Evolutionary conservation across 2,113 vertebrate species (phyloP).

Genomic region (Mirza zaza): DNA sequence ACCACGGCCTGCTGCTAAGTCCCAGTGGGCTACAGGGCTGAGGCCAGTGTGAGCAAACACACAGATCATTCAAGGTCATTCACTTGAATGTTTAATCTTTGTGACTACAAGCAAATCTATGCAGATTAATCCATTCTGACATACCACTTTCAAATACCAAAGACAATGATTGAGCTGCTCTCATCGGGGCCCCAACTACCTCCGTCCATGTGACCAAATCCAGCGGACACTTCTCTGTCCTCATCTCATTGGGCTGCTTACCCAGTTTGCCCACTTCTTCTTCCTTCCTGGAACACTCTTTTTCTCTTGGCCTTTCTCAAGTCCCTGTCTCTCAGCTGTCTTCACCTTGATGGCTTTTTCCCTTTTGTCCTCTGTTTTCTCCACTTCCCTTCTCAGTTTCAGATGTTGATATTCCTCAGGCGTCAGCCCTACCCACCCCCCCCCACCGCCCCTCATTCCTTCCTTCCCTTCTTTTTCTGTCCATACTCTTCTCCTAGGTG

Average conservation of each 20-base stretch:
- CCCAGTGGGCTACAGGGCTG: neutral
- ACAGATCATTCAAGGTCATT: neutral
- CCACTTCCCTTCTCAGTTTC: neutral
- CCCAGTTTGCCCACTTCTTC: neutral
- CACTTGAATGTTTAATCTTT: neutral
- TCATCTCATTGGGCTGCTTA: neutral
- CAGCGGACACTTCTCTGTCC: neutral
- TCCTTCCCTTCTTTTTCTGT: neutral
- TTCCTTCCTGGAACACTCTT: neutral
- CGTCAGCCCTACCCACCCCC: neutral
- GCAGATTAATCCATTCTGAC: neutral
- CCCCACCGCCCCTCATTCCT: too few relatives aligned
- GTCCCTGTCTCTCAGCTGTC: neutral
- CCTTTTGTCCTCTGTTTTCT: neutral
- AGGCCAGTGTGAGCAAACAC: neutral
- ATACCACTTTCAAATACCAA: neutral
- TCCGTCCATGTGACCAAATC: neutral
- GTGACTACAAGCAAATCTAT: neutral
- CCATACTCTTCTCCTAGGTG: neutral
- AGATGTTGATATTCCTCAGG: neutral
- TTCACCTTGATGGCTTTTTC: neutral
- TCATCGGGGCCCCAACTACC: neutral
- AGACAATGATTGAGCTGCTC: neutral
- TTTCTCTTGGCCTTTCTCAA: neutral
- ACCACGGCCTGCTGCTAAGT: neutral